Base-by-base conservation (phyloP, 2,888 invertebrate genomes). In the Phengaris alcon region DNA sequence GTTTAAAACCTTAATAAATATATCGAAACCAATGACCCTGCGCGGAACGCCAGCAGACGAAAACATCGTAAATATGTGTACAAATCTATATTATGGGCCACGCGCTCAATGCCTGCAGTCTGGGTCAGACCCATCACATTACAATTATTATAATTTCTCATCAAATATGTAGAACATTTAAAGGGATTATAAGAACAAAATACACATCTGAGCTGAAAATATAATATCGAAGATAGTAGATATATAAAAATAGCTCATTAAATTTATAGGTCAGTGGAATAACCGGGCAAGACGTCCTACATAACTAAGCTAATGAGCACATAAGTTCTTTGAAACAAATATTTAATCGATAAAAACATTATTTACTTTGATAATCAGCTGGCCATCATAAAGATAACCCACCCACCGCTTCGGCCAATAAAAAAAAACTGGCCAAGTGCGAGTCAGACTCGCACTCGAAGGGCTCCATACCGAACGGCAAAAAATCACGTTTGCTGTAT, bases 211-310 rank as follows among this genome's bases (percentile, higher is more conserved):
- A 35, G 35, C 12, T 55, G 22, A 35, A 64, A 64, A 59, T 59
- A 22, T 22, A 64, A n/a, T 59, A 59, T 59, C 59, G 7, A 22
- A 59, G 46, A 46, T 68, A 46, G 35, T 6, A 68, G 48, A 70
- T 51, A 15, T 70, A 12, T 35, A 72, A 48, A 64, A 54, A 54
- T 72, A 72, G 22, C 13, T 22, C 2, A 54, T 72, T 72, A 22
- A 54, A 52, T 13, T 35, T 54, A 3, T 72, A 54, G 54, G 72
- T 72, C 54, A 72, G 13, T 13, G 13, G 48, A 48, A n/a, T 69
- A 15, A 15, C 69, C 52, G 35, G 10, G 52, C 35, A 22, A 64
- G 64, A 35, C 52, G 54, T 1, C 72, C 72, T 35, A 72, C 72
- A 72, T 72, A 10, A 22, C 64, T 35, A 64, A 22, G 22, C 22